Evolutionary conservation across 2,113 vertebrate genomes (phyloP), one percentile per base, ranked within the genome.

Genomic region (Cranoglanis bouderius): DNA sequence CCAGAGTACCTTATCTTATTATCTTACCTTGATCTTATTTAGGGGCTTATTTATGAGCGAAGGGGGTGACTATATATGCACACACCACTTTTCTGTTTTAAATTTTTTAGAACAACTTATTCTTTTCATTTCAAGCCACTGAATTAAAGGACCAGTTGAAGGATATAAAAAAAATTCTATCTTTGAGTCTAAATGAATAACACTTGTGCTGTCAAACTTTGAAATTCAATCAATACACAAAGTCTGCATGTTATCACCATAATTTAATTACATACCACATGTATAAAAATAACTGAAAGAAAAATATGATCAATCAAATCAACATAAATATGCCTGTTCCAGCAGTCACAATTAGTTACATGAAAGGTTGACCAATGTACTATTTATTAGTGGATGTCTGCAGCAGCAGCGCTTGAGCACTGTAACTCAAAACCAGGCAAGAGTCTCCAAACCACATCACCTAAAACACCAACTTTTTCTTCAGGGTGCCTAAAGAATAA

Each of bases 381-480:
- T 43, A 32, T 26, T 84, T 65, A 53, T 67, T 46, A 49, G 78
- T 40, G 21, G 72, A 59, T 7, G 21, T 88, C 70, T 59, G 40
- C 85, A 87, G 92, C 88, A 80, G 87, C 70, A 85, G 46, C 9
- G 46, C 46, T 49, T 55, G 87, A 75, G 88, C 61, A 49, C 9
- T 49, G 43, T 84, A 87, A 32, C 65, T 91, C 91, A 18, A 63
- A 53, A 21, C 55, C 72, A 87, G 53, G 40, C 5, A 38, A 53
- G 74, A 53, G 16, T 65, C 85, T 84, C 63, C 78, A 63, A 74
- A 59, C 51, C 75, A 70, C 18, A 88, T 75, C 87, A 77, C 80
- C 95, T 94, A 96, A 90, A 96, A 96, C 87, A 96, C 92, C 4
- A 96, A 89, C 89, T 96, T 96, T 93, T 96, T 96, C 92, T 94